Evolutionary conservation across 92 coral and sea anemone species (phyloP), one percentile per base, ranked within the genome.

Genomic region (Scolanthus callimorphus): DNA sequence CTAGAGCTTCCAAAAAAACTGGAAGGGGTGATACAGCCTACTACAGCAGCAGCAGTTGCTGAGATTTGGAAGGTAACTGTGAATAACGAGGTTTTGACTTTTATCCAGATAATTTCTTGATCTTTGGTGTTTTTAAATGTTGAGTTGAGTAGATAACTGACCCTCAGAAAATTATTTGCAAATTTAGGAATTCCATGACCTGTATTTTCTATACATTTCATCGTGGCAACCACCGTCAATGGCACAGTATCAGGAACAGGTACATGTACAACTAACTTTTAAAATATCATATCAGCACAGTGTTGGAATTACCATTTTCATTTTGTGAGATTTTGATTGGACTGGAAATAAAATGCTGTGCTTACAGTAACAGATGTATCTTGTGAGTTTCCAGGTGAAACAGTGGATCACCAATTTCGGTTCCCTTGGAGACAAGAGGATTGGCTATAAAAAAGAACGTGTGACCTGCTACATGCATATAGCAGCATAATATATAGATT

Each of bases 51-150:
- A 0, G 24, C 55, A 4, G 79, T 54, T 11, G 71, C 31, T 3
- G n/a, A 62, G 4, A 28, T 73, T 20, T 73, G 79, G 71, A 62
- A 73, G 71, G 71, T 73, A 26, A 20, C 15, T 20, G n/a, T n/a
- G n/a, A n/a, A n/a, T n/a, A n/a, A n/a, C n/a, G n/a, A 24, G 11
- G 17, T 27, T 25, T 22, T 6, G n/a, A n/a, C n/a, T 31, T 8
- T 23, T 27, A n/a, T 31, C 24, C 39, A 31, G 19, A 58, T 49
- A 31, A 3, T 2, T 58, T n/a, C n/a, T n/a, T n/a, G 3, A n/a
- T n/a, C n/a, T n/a, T n/a, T n/a, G n/a, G n/a, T n/a, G n/a, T n/a
- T n/a, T n/a, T n/a, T n/a, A n/a, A n/a, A n/a, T n/a, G n/a, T n/a
- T n/a, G n/a, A n/a, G n/a, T n/a, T n/a, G n/a, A n/a, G n/a, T n/a